These are phyloP conservation scores for Serranus cabrilla DNA, from an alignment of 2,797 vertebrate genomes.

Conservation along the genomic window DNA sequence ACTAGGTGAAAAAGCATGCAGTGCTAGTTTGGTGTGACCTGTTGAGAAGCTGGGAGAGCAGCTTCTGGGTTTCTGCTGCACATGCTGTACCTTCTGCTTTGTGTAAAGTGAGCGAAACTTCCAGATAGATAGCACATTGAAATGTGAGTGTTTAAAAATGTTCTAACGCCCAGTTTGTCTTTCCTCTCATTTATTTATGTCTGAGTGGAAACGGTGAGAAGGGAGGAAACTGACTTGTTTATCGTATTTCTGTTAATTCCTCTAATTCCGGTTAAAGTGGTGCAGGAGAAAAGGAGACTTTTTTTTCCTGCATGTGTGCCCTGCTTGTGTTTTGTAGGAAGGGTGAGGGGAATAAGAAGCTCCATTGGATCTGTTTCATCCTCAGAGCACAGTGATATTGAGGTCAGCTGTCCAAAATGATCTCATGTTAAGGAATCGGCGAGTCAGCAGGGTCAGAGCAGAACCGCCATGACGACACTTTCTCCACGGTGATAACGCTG, in stretches of 20 bases:
- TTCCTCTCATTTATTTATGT: constrained; percentile 67
- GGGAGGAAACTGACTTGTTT: constrained; percentile 61
- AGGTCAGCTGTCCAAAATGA: constrained; percentile 90
- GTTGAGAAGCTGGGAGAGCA: constrained; percentile 30
- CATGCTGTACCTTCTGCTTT: constrained; percentile 18
- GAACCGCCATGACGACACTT: constrained; percentile 86
- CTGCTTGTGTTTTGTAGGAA: constrained; percentile 53
- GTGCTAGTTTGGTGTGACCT: constrained; percentile 41
- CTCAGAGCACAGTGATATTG: constrained; percentile 81
- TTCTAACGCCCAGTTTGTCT: constrained; percentile 47
- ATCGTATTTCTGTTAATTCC: constrained; percentile 68
- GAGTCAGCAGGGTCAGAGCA: constrained; percentile 86
- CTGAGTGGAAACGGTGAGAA: constrained; percentile 51
- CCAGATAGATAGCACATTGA: constrained; percentile 39
- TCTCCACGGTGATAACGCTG: constrained; percentile 81
- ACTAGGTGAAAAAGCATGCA: constrained; percentile 47
- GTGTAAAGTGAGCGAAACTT: constrained; percentile 32
- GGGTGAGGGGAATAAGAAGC: constrained; percentile 54
- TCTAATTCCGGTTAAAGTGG: constrained; percentile 63
- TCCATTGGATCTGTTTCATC: constrained; percentile 74
- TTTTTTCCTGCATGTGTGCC: constrained; percentile 23
- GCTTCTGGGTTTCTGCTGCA: constrained; percentile 15
- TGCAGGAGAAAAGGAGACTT: constrained; percentile 35
- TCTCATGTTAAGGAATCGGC: constrained; percentile 87
- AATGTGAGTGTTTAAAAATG: constrained; percentile 43